Evolutionary conservation across 2,888 invertebrate genomes (phyloP), one percentile per base, ranked within the genome.

Genomic region (Iselma pallidipennis): DNA sequence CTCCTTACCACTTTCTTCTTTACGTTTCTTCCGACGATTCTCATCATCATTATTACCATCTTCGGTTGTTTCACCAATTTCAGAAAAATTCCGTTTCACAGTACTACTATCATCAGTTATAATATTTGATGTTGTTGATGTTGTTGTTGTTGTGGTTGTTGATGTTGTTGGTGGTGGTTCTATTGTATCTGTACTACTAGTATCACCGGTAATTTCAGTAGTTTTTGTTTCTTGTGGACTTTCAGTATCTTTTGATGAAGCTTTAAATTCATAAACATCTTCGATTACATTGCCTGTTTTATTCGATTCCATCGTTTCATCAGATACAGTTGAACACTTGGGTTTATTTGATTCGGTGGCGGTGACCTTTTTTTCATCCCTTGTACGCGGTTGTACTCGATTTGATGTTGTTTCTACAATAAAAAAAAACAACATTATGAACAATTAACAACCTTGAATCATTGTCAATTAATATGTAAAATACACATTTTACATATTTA

Each of bases 1-100:
- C 82, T 79, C 91, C 89, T 81, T 92, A 87, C 62, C 87, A 83
- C 71, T 88, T 29, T 86, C 85, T 55, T 92, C 92, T 77, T 91
- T 92, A n/a, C 89, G 85, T 74, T 91, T 91, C 78, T 92, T 92
- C 57, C 89, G 85, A 68, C 89, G 89, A 37, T 84, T 85, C 56
- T 89, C 89, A 14, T 91, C 90, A 69, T 94, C 93, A 48, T 89
- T 89, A 68, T 91, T 91, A 26, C 82, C 82, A 4, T 85, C 82
- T 9, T 87, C 87, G 14, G 80, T 76, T 52, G 82, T 84, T 19
- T 89, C 89, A 59, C 65, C 57, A 45, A 76, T 80, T 29, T 89
- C 89, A 37, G 85, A 87, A 74, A 83, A 78, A 65, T 83, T 83
- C 21, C 84, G 80, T 75, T 81, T 78, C 4, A 71, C 61, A 21